Evolutionary conservation across 2,113 vertebrate genomes (phyloP), one percentile per base, ranked within the genome.

Genomic region (Scomber colias): DNA sequence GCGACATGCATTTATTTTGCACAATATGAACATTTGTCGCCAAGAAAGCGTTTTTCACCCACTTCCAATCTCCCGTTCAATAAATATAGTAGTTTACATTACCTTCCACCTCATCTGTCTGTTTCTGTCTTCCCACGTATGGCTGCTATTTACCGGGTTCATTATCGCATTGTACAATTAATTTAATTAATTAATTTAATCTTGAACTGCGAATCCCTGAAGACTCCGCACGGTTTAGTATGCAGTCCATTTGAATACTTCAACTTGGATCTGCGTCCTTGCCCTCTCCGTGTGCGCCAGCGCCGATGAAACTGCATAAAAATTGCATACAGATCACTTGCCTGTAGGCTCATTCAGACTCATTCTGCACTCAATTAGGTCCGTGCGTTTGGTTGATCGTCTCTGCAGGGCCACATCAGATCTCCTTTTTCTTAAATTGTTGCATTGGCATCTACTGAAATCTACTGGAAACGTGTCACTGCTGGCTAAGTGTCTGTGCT

Each of bases 331-430:
- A 73, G 67, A 81, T 78, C 62, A 61, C 57, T 57, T 63, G 72
- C 68, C 82, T 57, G 48, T 10, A 24, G 81, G 75, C 70, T 79
- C 64, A 61, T 51, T 69, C 67, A 48, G 46, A 17, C 80, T 73
- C 77, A 62, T 74, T 77, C 87, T 70, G 79, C 84, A 64, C 84
- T 82, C 86, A 85, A 71, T 88, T 87, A 68, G 71, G 60, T 62
- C 61, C 79, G 53, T 31, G 81, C 62, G 30, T 75, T 79, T 57
- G 62, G 53, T 66, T 70, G 16, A 30, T 56, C 62, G 72, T 24
- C 71, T 80, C 81, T 63, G 64, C 15, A 72, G 83, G 83, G 82
- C 68, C 71, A 79, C 75, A 46, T 80, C 12, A 60, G 51, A 65
- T 75, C 60, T 21, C 46, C 1, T 24, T 60, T 67, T 66, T 35